phyloP scores from a whole-genome alignment of 2,888 invertebrate species.

The Priocnemis perturbator region DNA sequence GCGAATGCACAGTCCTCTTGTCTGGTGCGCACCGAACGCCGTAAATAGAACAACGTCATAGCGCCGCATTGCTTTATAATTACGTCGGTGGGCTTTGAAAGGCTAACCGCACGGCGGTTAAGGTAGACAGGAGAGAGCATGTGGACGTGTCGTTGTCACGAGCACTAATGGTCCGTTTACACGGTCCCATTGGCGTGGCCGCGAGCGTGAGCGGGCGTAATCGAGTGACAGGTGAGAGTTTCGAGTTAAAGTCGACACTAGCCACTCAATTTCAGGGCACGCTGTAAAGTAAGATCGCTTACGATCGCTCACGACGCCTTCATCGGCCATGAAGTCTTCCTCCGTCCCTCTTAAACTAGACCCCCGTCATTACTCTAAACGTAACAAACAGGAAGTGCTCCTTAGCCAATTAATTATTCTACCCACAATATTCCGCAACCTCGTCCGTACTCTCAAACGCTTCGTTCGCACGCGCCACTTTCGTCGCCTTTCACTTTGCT shows the following conservation, averaged over 20 bases:
- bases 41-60: conserved; percentile 36
- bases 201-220: conserved; percentile 4
- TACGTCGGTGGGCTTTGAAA: conserved; percentile 43
- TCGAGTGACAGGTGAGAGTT: too few species aligned
- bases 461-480: too few species aligned
- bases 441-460: too few species aligned
- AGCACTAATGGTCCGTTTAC: conserved; percentile 44
- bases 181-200: conserved; percentile 42
- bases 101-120: conserved; percentile 47
- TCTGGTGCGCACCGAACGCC: conserved; percentile 12
- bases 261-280: background rate
- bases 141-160: conserved; percentile 23
- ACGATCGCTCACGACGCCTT: too few species aligned
- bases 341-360: too few species aligned
- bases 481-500: too few species aligned
- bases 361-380: too few species aligned
- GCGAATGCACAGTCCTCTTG: background rate
- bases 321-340: too few species aligned
- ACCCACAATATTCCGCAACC: too few species aligned
- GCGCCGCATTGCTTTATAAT: conserved; percentile 51
- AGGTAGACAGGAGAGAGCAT: conserved; percentile 35
- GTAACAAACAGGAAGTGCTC: too few species aligned
- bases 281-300: too few species aligned
- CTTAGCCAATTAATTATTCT: too few species aligned
- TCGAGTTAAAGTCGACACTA: background rate